Evolutionary conservation across 2,797 vertebrate genomes (phyloP).

Genomic region (Ptychobarbus kaznakovi): DNA sequence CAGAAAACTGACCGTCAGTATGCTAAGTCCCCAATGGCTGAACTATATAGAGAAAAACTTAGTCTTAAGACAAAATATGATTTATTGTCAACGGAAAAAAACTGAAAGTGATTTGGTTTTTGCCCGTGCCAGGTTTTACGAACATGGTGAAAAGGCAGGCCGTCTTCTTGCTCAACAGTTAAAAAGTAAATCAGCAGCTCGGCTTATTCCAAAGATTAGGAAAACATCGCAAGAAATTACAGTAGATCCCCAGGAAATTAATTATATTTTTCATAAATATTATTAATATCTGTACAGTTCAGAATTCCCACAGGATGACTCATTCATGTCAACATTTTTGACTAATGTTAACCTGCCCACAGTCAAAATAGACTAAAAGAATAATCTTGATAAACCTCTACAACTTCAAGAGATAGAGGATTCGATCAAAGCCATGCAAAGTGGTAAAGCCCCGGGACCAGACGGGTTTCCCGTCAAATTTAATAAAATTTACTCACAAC

Average conservation of each 20-base stretch:
- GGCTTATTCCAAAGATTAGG: neutral
- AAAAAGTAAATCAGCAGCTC: conserved; percentile 11
- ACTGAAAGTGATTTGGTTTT: neutral
- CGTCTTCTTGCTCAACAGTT: conserved; percentile 28
- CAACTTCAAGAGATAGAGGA: too few relatives aligned
- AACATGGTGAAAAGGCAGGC: conserved; percentile 16
- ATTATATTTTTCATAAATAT: neutral
- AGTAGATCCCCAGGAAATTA: neutral
- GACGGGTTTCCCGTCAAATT: too few relatives aligned
- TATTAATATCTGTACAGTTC: conserved; percentile 9
- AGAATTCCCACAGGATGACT: too few relatives aligned
- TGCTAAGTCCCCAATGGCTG: neutral
- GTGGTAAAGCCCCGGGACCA: too few relatives aligned
- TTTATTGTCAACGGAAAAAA: neutral
- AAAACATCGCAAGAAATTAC: neutral
- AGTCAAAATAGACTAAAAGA: too few relatives aligned
- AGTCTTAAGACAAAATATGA: conserved; percentile 14
- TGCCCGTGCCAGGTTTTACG: neutral
- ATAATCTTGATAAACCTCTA: too few relatives aligned
- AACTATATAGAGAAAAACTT: neutral
- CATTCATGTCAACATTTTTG: too few relatives aligned
- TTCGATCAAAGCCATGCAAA: too few relatives aligned
- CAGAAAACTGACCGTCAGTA: conserved; percentile 5
- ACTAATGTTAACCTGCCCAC: too few relatives aligned
- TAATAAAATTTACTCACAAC: too few relatives aligned